phyloP scores from a whole-genome alignment of 2,888 invertebrate genomes.

The Exocentrus adspersus region DNA sequence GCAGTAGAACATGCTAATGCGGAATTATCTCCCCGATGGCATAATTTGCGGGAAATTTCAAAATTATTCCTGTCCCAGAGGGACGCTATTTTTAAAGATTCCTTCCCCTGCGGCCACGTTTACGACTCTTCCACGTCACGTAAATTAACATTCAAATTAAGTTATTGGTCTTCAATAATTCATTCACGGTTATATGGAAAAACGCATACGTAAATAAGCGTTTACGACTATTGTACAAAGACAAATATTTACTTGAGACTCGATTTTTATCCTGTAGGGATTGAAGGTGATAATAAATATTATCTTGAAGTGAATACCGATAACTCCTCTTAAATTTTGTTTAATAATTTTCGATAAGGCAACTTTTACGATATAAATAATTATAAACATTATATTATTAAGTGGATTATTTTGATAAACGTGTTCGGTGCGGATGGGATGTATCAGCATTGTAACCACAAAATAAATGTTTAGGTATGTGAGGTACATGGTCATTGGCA shows the following conservation, averaged over 20 bases:
- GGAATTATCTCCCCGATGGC: neutral
- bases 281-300: slow-evolving; percentile 13
- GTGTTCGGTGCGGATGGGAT: neutral
- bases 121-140: no score
- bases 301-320: slow-evolving; percentile 13
- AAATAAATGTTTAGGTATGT: no score
- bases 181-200: no score
- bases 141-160: no score
- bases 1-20: neutral
- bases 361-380: slow-evolving; percentile 16
- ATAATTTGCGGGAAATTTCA: neutral
- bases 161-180: no score
- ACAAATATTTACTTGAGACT: neutral
- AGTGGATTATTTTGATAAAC: slow-evolving; percentile 10
- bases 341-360: slow-evolving; percentile 15
- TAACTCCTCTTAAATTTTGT: slow-evolving; percentile 17
- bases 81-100: neutral
- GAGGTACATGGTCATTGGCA: no score
- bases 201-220: no score
- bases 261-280: neutral
- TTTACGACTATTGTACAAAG: neutral
- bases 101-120: no score
- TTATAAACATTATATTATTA: slow-evolving; percentile 17
- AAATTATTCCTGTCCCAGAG: no score
- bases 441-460: no score